Percentiles rank a stretch among this genome's conserved stretches.
phyloP scores from a whole-genome alignment of 2,888 invertebrate genomes.

The Portevinia maculata region DNA sequence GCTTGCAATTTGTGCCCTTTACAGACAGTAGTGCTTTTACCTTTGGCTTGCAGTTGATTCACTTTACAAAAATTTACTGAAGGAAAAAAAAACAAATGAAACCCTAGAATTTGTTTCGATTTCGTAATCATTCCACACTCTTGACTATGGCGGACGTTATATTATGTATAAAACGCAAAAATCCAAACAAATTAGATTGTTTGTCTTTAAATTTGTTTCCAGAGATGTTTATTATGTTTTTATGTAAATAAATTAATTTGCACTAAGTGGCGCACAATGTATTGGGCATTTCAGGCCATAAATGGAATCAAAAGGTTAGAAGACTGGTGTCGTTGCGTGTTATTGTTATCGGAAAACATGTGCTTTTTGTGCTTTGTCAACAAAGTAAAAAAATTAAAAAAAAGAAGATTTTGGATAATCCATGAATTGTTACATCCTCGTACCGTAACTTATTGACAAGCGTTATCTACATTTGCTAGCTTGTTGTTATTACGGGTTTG shows the following conservation, averaged over 20 bases:
- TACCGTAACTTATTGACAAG: background rate
- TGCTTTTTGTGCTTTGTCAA: background rate
- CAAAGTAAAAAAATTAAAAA: no score
- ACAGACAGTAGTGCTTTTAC: conserved; percentile 18
- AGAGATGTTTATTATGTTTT: no score
- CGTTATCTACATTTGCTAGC: conserved; percentile 14
- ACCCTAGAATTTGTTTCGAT: conserved; percentile 35
- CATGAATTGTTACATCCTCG: no score
- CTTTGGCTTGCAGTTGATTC: conserved; percentile 22
- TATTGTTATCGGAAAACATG: background rate
- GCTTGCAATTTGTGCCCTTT: conserved; percentile 16
- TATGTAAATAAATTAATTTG: no score
- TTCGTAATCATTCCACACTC: conserved; percentile 48
- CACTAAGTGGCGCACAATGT: no score
- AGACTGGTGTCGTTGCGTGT: background rate
- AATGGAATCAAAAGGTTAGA: no score
- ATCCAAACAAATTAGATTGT: no score
- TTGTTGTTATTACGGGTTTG: conserved; percentile 7
- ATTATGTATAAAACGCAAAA: no score
- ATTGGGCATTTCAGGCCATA: no score
- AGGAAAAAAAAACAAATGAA: conserved; percentile 17
- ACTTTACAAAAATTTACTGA: conserved; percentile 11
- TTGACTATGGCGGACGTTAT: background rate
- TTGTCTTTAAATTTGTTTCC: no score
- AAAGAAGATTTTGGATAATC: no score